These are phyloP conservation scores for Marisa cornuarietis DNA, from an alignment of 1,140 invertebrate species.

Conservation along the genomic window DNA sequence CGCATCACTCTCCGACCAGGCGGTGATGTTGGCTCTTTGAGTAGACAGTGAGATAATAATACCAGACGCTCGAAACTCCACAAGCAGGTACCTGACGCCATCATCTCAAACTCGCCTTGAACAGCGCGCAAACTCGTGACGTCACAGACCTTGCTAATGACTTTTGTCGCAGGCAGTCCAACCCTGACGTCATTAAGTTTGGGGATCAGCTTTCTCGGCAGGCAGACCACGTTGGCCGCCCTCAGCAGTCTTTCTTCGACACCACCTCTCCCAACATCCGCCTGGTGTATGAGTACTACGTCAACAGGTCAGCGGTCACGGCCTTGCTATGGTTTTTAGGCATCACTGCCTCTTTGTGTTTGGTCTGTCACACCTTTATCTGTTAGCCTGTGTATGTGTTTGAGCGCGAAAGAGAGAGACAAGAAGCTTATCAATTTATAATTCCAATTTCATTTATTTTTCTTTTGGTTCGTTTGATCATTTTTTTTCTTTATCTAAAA, in stretches of 20 bases:
- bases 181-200: slow-evolving; percentile 48
- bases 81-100: no score
- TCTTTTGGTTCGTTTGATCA: neutral
- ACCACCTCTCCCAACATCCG: slow-evolving; percentile 13
- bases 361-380: no score
- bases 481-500: neutral
- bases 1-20: no score
- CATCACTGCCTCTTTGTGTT: no score
- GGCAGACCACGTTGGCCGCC: slow-evolving; percentile 31
- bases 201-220: slow-evolving; percentile 33
- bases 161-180: slow-evolving; percentile 48
- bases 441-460: neutral
- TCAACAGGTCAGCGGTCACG: slow-evolving; percentile 43
- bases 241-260: slow-evolving; percentile 29
- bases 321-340: neutral
- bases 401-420: no score
- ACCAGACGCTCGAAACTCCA: no score
- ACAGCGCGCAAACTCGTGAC: no score
- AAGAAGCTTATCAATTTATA: neutral
- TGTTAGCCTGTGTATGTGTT: no score
- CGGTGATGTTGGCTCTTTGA: no score
- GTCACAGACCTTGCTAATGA: neutral
- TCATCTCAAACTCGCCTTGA: no score
- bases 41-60: no score
- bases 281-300: slow-evolving; percentile 58